Evolutionary conservation across 1,140 invertebrate genomes (phyloP).

Genomic region (Drosophila parabipectinata): DNA sequence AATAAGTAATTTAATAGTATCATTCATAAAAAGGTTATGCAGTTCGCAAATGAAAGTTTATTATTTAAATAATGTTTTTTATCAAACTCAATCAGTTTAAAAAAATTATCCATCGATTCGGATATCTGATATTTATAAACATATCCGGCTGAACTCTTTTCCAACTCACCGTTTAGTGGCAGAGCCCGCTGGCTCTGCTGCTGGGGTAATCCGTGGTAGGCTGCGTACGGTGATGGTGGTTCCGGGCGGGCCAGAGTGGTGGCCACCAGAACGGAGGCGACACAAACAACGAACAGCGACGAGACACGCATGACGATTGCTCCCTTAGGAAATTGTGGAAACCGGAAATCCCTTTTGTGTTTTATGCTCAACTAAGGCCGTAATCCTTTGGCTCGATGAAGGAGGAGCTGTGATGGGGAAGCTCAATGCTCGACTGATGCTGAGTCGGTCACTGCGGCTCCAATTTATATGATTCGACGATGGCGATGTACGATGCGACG

Average conservation of each 20-base stretch:
- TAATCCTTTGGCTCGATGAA: slow-evolving; percentile 62
- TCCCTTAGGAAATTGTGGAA: slow-evolving; percentile 11
- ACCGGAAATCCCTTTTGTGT: slow-evolving; percentile 44
- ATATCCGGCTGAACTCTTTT: background rate
- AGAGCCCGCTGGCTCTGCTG: slow-evolving; percentile 80
- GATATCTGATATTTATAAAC: background rate
- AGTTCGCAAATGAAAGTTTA: too few species aligned
- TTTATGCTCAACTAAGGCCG: slow-evolving; percentile 38
- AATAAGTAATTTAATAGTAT: too few species aligned
- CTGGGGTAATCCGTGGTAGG: slow-evolving; percentile 85
- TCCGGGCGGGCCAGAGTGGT: slow-evolving; percentile 85
- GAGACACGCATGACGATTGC: slow-evolving; percentile 62
- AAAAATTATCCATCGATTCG: too few species aligned
- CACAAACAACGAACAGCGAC: slow-evolving; percentile 84
- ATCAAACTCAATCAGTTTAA: too few species aligned
- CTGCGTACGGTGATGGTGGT: slow-evolving; percentile 86
- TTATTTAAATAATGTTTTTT: too few species aligned
- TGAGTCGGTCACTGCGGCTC: slow-evolving; percentile 28
- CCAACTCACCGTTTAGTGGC: slow-evolving; percentile 69
- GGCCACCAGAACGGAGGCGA: slow-evolving; percentile 75
- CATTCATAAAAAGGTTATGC: too few species aligned
- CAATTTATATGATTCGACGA: slow-evolving; percentile 74
- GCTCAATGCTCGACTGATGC: slow-evolving; percentile 70
- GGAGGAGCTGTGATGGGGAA: slow-evolving; percentile 53
- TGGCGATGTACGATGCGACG: slow-evolving; percentile 38